Percentiles rank a stretch among this genome's conserved stretches.
phyloP scores from a whole-genome alignment of 2,797 vertebrate genomes.

The Spheniscus humboldti region DNA sequence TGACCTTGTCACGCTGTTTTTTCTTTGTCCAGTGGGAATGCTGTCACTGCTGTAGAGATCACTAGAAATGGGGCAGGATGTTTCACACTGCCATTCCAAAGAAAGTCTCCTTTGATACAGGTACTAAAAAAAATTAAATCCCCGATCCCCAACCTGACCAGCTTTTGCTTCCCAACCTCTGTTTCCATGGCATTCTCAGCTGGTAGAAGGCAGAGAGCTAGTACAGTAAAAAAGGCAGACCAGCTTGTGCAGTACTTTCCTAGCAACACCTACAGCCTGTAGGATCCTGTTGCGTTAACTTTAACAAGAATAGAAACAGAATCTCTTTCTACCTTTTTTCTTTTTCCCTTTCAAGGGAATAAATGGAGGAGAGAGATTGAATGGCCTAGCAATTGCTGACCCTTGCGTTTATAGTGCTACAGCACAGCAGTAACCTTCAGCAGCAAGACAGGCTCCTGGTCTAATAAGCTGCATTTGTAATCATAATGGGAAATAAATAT shows the following conservation, averaged over 20 bases:
- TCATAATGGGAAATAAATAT: neutral
- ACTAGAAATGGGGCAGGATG: slow-evolving; percentile 34
- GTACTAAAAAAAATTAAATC: slow-evolving; percentile 35
- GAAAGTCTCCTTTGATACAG: slow-evolving; percentile 36
- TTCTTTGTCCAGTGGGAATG: neutral
- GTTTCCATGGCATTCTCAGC: slow-evolving; percentile 48
- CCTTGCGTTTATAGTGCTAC: neutral
- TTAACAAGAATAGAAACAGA: slow-evolving; percentile 47
- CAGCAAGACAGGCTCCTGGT: neutral
- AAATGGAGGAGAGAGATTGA: neutral
- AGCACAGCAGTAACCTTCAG: neutral
- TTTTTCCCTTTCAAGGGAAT: slow-evolving; percentile 10
- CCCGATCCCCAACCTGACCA: neutral
- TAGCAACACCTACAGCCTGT: slow-evolving; percentile 47
- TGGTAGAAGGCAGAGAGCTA: slow-evolving; percentile 34
- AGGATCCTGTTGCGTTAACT: slow-evolving; percentile 29
- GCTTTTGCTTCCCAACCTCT: slow-evolving; percentile 55
- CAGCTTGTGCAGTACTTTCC: slow-evolving; percentile 35
- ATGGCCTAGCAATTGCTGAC: slow-evolving; percentile 5
- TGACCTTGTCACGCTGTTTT: neutral
- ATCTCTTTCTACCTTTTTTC: slow-evolving; percentile 31
- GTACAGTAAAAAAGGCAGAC: slow-evolving; percentile 20
- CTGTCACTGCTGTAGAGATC: neutral
- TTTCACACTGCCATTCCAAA: slow-evolving; percentile 41
- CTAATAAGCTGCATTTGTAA: neutral